A percentile compares a stretch with the other conserved stretches of the same genome.
These are phyloP conservation scores for Vanacampus margaritifer DNA, from an alignment of 2,113 vertebrate genomes.

Conservation along the genomic window DNA sequence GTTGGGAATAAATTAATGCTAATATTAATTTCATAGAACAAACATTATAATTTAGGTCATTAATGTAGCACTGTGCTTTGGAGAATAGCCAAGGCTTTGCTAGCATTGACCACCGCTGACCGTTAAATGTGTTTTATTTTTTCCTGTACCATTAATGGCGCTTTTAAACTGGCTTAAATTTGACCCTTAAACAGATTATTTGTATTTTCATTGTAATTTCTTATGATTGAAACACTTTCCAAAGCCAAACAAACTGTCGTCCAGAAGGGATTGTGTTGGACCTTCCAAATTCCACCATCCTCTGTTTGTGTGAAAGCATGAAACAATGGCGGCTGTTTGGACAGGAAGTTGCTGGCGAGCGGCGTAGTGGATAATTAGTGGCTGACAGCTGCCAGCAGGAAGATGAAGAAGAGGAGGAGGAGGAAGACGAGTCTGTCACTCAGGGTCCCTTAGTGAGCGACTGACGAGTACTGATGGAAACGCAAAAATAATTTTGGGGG, in stretches of 20 bases:
- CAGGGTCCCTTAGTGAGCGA: slow-evolving; percentile 14
- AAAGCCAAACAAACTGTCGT: neutral
- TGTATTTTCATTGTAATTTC: no score
- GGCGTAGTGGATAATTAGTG: slow-evolving; percentile 11
- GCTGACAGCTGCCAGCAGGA: slow-evolving; percentile 18
- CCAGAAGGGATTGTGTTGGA: neutral
- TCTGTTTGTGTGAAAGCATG: neutral
- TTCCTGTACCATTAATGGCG: no score
- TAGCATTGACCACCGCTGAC: no score
- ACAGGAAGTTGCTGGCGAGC: slow-evolving; percentile 1
- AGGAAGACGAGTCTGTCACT: slow-evolving; percentile 29
- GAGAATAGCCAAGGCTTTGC: no score
- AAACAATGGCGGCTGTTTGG: slow-evolving; percentile 8
- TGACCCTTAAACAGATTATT: no score
- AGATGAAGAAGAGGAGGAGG: neutral
- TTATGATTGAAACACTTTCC: neutral
- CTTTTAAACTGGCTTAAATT: no score
- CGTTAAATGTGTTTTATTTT: no score
- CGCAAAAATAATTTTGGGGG: slow-evolving; percentile 17
- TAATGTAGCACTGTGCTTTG: no score
- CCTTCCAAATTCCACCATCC: neutral
- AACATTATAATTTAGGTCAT: no score
- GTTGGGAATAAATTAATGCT: no score
- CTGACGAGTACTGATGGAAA: slow-evolving; percentile 31
- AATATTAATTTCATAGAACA: no score